These are phyloP conservation scores for Leptopilina boulardi DNA, from an alignment of 1,140 invertebrate genomes.

Conservation along the genomic window DNA sequence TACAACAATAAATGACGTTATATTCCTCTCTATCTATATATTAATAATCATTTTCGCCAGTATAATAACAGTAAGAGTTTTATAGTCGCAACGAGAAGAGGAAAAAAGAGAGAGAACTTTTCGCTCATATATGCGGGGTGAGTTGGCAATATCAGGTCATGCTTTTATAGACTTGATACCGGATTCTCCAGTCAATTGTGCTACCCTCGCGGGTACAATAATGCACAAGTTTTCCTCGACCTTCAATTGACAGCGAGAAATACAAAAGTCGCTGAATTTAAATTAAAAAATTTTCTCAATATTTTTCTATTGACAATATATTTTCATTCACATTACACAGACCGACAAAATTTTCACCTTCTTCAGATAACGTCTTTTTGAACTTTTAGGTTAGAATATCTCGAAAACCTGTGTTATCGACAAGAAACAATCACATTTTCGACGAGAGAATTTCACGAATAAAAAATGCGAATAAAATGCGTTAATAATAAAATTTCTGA, in stretches of 20 bases:
- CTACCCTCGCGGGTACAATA: neutral
- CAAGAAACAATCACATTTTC: too few relatives aligned
- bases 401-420: too few relatives aligned
- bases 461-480: neutral
- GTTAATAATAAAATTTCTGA: neutral
- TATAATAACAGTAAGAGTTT: constrained; percentile 10
- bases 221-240: neutral
- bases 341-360: too few relatives aligned
- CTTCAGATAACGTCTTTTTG: too few relatives aligned
- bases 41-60: neutral
- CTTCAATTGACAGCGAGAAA: neutral
- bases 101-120: too few relatives aligned
- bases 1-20: neutral
- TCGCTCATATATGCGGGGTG: neutral
- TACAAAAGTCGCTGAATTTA: too few relatives aligned
- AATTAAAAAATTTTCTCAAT: too few relatives aligned
- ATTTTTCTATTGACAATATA: too few relatives aligned
- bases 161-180: constrained; percentile 13
- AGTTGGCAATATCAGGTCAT: neutral
- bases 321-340: too few relatives aligned
- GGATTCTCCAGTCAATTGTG: constrained; percentile 5
- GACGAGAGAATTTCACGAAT: too few relatives aligned
- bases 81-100: neutral
- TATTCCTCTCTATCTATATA: neutral
- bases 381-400: too few relatives aligned